Evolutionary conservation across 2,888 invertebrate species (phyloP), one percentile per base, ranked within the genome.

Genomic region (Idaea dimidiata): DNA sequence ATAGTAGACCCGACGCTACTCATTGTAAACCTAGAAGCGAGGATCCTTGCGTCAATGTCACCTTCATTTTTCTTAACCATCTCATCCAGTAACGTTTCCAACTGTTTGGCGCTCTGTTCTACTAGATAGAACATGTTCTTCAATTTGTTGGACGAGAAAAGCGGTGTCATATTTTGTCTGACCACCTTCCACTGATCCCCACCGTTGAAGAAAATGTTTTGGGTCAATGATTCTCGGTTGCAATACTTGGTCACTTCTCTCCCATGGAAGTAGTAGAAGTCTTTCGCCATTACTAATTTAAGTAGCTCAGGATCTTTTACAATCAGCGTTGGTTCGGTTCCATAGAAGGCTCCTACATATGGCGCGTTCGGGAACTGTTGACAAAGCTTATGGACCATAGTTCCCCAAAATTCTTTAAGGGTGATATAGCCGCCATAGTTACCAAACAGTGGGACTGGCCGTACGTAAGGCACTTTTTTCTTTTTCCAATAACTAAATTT

Each of bases 51-150:
- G 53, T 82, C 80, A 0, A 82, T 43, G 0, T 68, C 64, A 0
- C 72, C 58, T 1, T 67, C 43, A 43, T 43, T 64, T 0, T 56
- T 60, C 0, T 59, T 24, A 0, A 58, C 60, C 54, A 75, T 75
- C 10, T 69, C 60, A 14, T 79, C 73, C 0, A 87, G 63, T 57
- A 81, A 60, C 0, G 70, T 66, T 66, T 86, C 82, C 2, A 83
- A 73, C 0, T 54, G 62, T 2, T 69, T 59, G 3, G 72, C 61
- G 62, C 80, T 82, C 6, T 76, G 76, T 32, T 80, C 72, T 1
- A 87, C 81, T 32, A 87, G 72, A 67, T 78, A 61, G 58, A 83
- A 88, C 87, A 88, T 87, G 6, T 80, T 83, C 64, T 77, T 87
- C 77, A 87, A 83, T 71, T 87, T 88, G 0, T 80, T 70, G 0